phyloP scores from a whole-genome alignment of 2,888 invertebrate genomes.

The Pandemis cinnamomeana region DNA sequence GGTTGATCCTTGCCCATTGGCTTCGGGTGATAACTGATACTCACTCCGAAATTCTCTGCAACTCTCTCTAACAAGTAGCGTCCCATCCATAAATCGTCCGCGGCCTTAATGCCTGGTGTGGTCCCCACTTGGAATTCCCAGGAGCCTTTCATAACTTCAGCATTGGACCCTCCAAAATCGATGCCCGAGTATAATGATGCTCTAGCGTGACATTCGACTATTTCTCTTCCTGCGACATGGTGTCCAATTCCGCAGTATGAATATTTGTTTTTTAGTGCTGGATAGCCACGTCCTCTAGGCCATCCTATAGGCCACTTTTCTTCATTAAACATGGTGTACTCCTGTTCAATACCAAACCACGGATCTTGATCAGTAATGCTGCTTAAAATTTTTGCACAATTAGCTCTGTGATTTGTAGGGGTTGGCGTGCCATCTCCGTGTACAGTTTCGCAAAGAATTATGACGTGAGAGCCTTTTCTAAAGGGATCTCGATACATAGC shows the following conservation, averaged over 20 bases:
- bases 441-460: constrained; percentile 95
- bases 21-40: constrained; percentile 88
- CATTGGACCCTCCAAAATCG: constrained; percentile 96
- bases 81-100: constrained; percentile 94
- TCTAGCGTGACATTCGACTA: constrained; percentile 94
- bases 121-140: constrained; percentile 97
- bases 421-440: constrained; percentile 89
- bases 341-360: constrained; percentile 97
- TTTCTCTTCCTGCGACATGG: constrained; percentile 95
- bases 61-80: constrained; percentile 92
- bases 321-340: constrained; percentile 93
- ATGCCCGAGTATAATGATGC: constrained; percentile 97
- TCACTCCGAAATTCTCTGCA: constrained; percentile 93
- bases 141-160: constrained; percentile 99
- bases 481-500: constrained; percentile 97
- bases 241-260: constrained; percentile 97
- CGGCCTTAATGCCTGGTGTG: constrained; percentile 91
- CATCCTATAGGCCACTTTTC: constrained; percentile 95
- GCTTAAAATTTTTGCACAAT: constrained; percentile 85
- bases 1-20: constrained; percentile 93
- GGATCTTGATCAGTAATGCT: constrained; percentile 86
- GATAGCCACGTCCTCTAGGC: constrained; percentile 96
- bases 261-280: constrained; percentile 90
- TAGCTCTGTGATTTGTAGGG: constrained; percentile 88
- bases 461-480: constrained; percentile 91